Base-by-base conservation (phyloP, 2,113 vertebrate genomes). In the Megaceryle maxima region DNA sequence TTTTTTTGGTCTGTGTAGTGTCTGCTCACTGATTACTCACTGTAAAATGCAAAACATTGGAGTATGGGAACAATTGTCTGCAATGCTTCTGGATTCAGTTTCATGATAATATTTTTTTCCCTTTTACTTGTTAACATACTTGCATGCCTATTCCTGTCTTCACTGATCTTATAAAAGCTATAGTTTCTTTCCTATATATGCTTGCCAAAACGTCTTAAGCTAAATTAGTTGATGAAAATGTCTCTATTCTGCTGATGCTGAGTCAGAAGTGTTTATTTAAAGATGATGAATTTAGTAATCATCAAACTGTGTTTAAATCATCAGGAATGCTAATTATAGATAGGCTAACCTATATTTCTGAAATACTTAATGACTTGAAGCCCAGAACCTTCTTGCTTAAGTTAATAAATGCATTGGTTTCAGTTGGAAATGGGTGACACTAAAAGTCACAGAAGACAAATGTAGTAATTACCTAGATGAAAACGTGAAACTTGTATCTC, bases 211-310 rank as follows among this genome's bases (percentile, higher is more conserved):
- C 69, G 69, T 96, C 88, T 90, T 78, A 59, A 89, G 62, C 72
- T 95, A 94, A 96, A 96, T 95, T 75, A 93, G 80, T 87, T 95
- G 96, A 84, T 96, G 93, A 96, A 96, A 94, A 96, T 70, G 81
- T 87, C 73, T 94, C 56, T 89, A 24, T 89, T 93, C 85, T 93
- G 74, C 94, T 94, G 86, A 75, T 97, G 94, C 90, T 94, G 96
- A 97, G 86, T 96, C 83, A 96, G 77, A 89, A 87, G 83, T 93
- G 43, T 84, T 94, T 97, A 96, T 94, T 96, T 96, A 88, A 96
- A 94, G 92, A 96, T 69, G 96, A 95, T 95, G 92, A 97, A 90
- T 92, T 93, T 84, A 87, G 66, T 82, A 93, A 87, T 96, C 92
- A 93, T 92, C 96, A 95, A 93, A 68, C 66, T 44, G 16, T 76